These are phyloP conservation scores for Abrostola tripartita DNA, from an alignment of 2,888 invertebrate species.

Conservation along the genomic window DNA sequence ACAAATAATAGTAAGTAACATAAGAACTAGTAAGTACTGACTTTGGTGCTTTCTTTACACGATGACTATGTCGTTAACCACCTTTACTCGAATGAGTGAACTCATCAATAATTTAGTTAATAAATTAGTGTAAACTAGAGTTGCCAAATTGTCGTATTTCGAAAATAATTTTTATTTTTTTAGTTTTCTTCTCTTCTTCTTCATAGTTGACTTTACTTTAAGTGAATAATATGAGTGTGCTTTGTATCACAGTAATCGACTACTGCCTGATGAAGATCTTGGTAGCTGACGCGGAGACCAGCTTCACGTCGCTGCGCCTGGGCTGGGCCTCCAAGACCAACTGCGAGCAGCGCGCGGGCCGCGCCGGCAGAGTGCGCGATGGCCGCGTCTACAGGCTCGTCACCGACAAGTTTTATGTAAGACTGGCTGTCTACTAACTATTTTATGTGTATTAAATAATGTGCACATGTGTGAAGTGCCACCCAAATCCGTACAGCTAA, in stretches of 20 bases:
- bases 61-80: too few species aligned
- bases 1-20: neutral
- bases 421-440: conserved; percentile 17
- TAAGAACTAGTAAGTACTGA: neutral
- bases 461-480: too few species aligned
- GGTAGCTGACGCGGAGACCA: conserved; percentile 92
- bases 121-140: too few species aligned
- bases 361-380: conserved; percentile 95
- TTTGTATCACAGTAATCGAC: conserved; percentile 98
- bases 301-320: conserved; percentile 93
- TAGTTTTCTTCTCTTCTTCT: too few species aligned
- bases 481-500: neutral
- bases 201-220: too few species aligned
- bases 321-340: conserved; percentile 97
- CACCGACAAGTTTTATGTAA: conserved; percentile 89
- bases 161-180: too few species aligned
- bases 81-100: too few species aligned
- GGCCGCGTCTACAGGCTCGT: conserved; percentile 96
- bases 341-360: conserved; percentile 96
- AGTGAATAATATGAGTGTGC: too few species aligned
- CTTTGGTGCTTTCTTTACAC: too few species aligned
- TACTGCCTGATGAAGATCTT: conserved; percentile 96
- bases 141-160: too few species aligned
- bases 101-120: too few species aligned
- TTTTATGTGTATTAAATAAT: too few species aligned